phyloP scores from a whole-genome alignment of 2,888 invertebrate genomes.

The Tetranychus truncatus region DNA sequence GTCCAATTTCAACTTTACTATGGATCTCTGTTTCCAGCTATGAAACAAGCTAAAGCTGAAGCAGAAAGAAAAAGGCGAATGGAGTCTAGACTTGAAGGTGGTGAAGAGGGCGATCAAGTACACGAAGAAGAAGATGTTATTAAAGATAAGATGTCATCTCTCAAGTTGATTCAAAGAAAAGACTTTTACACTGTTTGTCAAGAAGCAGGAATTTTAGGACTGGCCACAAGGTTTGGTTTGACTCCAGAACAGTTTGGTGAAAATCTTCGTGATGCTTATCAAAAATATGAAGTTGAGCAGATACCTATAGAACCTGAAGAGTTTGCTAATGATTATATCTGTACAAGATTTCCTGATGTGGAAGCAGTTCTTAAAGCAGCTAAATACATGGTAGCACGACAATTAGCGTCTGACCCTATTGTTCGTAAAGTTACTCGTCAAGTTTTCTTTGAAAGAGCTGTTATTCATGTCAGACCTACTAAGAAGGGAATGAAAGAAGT shows the following conservation, averaged over 20 bases:
- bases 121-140: conserved; percentile 42
- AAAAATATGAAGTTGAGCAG: conserved; percentile 83
- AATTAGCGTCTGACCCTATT: conserved; percentile 74
- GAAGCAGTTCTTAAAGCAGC: conserved; percentile 75
- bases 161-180: conserved; percentile 66
- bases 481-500: conserved; percentile 75
- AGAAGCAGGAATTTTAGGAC: conserved; percentile 34
- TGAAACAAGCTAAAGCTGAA: conserved; percentile 52
- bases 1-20: conserved; percentile 84
- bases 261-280: conserved; percentile 85
- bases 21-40: conserved; percentile 57
- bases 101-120: conserved; percentile 36
- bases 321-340: conserved; percentile 44
- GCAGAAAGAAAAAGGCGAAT: conserved; percentile 40
- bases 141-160: conserved; percentile 29
- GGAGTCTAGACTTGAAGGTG: conserved; percentile 38
- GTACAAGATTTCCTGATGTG: conserved; percentile 45
- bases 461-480: conserved; percentile 60
- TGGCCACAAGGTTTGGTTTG: conserved; percentile 77
- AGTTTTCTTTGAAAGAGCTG: conserved; percentile 69
- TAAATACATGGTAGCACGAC: conserved; percentile 82
- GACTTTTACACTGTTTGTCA: conserved; percentile 48
- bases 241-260: conserved; percentile 86
- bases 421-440: conserved; percentile 67
- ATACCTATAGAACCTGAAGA: conserved; percentile 63